Evolutionary conservation across 2,113 vertebrate species (phyloP).

Genomic region (Hydrolagus affinis): DNA sequence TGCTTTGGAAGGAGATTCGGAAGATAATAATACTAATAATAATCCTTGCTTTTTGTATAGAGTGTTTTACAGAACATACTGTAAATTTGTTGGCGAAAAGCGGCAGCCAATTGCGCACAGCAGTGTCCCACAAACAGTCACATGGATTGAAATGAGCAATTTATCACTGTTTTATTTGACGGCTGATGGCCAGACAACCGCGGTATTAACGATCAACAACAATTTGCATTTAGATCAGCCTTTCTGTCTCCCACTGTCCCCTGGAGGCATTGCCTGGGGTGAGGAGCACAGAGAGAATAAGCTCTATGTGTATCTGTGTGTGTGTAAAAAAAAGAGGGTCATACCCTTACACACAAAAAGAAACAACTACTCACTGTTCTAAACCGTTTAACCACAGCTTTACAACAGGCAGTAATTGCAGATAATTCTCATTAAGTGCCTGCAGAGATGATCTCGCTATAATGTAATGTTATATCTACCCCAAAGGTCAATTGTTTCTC

Average conservation of each 20-base stretch:
- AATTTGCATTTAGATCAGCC: neutral
- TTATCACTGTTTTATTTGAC: too few species aligned
- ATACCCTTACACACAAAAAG: neutral
- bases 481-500: conserved; percentile 6
- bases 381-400: neutral
- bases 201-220: too few species aligned
- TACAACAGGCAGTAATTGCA: conserved; percentile 3
- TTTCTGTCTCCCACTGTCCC: neutral
- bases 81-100: too few species aligned
- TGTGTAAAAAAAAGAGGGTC: neutral
- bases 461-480: neutral
- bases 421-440: conserved; percentile 25
- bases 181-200: too few species aligned
- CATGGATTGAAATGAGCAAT: too few species aligned
- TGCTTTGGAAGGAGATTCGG: too few species aligned
- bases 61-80: too few species aligned
- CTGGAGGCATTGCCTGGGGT: neutral
- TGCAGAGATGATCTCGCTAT: conserved; percentile 3
- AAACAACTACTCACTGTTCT: neutral
- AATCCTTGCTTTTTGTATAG: too few species aligned
- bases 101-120: too few species aligned
- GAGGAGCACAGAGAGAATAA: neutral
- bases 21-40: too few species aligned
- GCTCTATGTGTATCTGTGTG: too few species aligned
- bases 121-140: too few species aligned